Evolutionary conservation across 2,113 vertebrate species (phyloP), one percentile per base, ranked within the genome.

Genomic region (Crotalus helleri): DNA sequence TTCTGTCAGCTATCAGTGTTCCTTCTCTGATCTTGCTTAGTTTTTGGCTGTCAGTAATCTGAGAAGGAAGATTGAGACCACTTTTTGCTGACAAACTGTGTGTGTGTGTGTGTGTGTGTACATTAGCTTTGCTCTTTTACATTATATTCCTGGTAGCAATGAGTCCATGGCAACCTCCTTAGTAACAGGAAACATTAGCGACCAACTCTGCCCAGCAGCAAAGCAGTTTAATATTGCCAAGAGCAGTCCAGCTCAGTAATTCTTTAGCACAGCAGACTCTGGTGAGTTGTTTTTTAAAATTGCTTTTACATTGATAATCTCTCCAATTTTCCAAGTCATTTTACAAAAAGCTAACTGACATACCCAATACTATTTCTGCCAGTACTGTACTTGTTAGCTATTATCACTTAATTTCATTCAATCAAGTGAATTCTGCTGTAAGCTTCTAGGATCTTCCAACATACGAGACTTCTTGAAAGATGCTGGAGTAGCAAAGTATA

Each of bases 111-210:
- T 88, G 33, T 55, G n/a, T 74, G 23, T 44, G 19, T 21, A 23
- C 4, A 87, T 23, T 15, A 81, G 85, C 33, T 46, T 29, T 81
- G 58, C 89, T 90, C 15, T 89, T 91, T 90, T 44, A 0, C 91
- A 44, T 8, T 81, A 93, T 2, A 0, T 1, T 92, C 92, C 92
- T 90, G 85, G 85, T 58, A 92, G 81, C 74, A 94, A 21, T 0
- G n/a, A 2, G 33, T 88, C 95, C 93, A 90, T 94, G 93, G 94
- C 93, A 96, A 96, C 95, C 85, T 95, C 93, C 96, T 0, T 94
- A 95, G 97, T 96, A 97, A 97, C 97, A 12, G 74, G 89, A 97
- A 96, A 97, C 96, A 89, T 92, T 61, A 88, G 53, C 89, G 61
- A 91, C 89, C 1, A 12, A 64, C 64, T 94, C 21, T 92, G 29